Conservation (phyloP, 1,140 invertebrate genomes). For the Alviniconcha marisindica region DNA sequence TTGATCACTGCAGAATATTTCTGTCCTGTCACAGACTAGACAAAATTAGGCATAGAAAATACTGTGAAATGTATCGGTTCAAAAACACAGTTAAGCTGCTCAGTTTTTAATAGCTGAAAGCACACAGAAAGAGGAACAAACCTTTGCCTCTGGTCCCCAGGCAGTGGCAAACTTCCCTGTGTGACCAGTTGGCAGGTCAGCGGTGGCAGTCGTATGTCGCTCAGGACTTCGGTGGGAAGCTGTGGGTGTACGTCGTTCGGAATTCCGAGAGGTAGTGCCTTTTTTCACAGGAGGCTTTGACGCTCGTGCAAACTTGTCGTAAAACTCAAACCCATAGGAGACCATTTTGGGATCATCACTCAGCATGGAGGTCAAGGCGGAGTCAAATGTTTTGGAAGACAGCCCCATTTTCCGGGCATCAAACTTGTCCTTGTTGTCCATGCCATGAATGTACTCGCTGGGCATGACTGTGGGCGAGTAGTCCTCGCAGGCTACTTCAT, state of each 20-base stretch:
- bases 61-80: too few species aligned
- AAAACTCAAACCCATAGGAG: slow-evolving; percentile 52
- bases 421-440: slow-evolving; percentile 57
- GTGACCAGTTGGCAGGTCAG: slow-evolving; percentile 19
- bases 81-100: too few species aligned
- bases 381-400: slow-evolving; percentile 65
- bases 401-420: slow-evolving; percentile 69
- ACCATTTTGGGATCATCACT: slow-evolving; percentile 51
- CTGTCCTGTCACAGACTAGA: too few species aligned
- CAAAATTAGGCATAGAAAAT: too few species aligned
- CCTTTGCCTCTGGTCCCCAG: slow-evolving; percentile 56
- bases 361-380: slow-evolving; percentile 64
- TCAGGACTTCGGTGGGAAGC: slow-evolving; percentile 28
- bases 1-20: too few species aligned
- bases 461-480: slow-evolving; percentile 55
- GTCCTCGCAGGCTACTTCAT: neutral
- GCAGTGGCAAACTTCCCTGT: slow-evolving; percentile 1
- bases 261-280: neutral
- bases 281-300: neutral
- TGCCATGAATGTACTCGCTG: slow-evolving; percentile 65
- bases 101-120: neutral
- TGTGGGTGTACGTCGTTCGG: neutral
- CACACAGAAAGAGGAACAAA: slow-evolving; percentile 26
- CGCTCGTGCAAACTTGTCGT: slow-evolving; percentile 60
- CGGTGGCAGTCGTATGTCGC: slow-evolving; percentile 1